A percentile compares a stretch with the other conserved stretches of the same genome.
These are phyloP conservation scores for Rhopalosiphum padi DNA, from an alignment of 1,140 invertebrate species.

Conservation along the genomic window DNA sequence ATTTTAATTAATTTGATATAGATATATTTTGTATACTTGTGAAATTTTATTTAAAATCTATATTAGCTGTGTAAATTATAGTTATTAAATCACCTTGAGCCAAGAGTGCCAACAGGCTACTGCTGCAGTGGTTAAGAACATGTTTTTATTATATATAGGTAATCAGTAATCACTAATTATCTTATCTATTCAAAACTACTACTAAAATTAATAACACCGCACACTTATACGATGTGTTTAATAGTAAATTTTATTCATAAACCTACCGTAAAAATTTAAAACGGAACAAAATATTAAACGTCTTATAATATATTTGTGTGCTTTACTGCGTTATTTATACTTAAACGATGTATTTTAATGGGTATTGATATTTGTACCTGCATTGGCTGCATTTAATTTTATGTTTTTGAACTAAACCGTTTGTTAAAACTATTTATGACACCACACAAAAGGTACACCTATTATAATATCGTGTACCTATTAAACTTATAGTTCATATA, in stretches of 20 bases:
- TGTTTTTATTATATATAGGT: background rate
- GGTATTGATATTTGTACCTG: background rate
- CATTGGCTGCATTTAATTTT: background rate
- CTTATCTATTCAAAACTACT: background rate
- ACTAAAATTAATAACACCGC: background rate
- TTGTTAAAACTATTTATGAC: background rate
- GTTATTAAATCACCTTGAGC: background rate
- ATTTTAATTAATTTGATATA: background rate
- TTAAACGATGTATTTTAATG: background rate
- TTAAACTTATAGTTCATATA: background rate
- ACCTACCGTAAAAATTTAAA: background rate
- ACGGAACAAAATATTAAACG: background rate
- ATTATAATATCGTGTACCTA: background rate
- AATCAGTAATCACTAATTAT: conserved; percentile 1
- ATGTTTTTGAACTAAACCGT: background rate
- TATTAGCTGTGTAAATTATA: conserved; percentile 23
- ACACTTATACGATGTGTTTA: background rate
- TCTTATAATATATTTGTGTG: background rate
- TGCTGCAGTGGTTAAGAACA: background rate
- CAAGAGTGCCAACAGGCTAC: background rate
- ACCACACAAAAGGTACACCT: background rate
- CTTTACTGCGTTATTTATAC: background rate
- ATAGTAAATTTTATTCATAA: background rate
- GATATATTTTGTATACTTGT: background rate
- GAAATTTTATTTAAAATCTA: background rate